Base-by-base conservation (phyloP, 2,888 invertebrate species). In the Andrena hattorfiana region DNA sequence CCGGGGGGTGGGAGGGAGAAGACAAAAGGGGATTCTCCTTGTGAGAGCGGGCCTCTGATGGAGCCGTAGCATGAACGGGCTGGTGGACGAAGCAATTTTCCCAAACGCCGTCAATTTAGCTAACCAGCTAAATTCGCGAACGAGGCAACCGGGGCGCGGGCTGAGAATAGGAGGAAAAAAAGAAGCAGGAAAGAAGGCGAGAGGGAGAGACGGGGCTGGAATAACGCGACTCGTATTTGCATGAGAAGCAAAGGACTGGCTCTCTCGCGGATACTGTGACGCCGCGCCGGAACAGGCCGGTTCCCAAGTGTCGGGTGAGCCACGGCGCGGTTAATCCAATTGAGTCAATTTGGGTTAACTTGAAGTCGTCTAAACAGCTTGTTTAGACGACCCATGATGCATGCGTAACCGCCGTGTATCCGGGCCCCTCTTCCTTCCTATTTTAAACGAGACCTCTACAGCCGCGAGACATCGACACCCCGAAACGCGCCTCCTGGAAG, bases 351-450 rank as follows among this genome's bases (percentile, higher is more conserved):
- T 90, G 89, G 93, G 93, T 94, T 94, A 94, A 93, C 94, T 94
- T 93, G 91, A 93, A 94, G 94, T 94, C 93, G 93, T 93, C 93
- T 93, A 94, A 94, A 94, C 94, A 93, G 93, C 92, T 93, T 92
- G 93, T 94, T 94, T 93, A 93, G 93, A 89, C 89, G 90, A 90
- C 89, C 88, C 90, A 87, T 91, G 91, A 91, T 91, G 91, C 89
- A 91, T 92, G 90, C 84, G 84, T 90, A 89, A 90, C 89, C 84
- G 85, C 83, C 85, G 86, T 85, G 88, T 92, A 92, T 92, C 92
- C 93, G 92, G 90, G 42, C 16, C 89, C 85, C 87, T 89, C 89
- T 91, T 92, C 86, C 90, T 90, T 91, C 90, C 90, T 92, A 89
- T 89, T 90, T 89, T 89, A 83, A 42, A 87, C 77, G 72, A 81